A percentile compares a stretch with the other conserved stretches of the same genome.
phyloP scores from a whole-genome alignment of 2,888 invertebrate species.

The Hyalella azteca region DNA sequence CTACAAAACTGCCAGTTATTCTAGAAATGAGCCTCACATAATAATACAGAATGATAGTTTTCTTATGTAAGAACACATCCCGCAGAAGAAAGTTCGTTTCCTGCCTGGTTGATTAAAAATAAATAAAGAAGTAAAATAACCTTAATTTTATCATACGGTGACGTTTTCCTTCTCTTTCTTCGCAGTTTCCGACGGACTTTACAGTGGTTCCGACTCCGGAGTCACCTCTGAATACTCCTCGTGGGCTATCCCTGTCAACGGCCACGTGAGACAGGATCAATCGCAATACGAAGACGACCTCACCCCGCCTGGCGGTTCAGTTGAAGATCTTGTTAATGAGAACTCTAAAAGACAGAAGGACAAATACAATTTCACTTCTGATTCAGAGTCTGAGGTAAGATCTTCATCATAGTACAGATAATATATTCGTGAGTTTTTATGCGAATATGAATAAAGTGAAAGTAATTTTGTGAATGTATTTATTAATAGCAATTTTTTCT shows the following conservation, averaged over 20 bases:
- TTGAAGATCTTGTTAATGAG: constrained; percentile 35
- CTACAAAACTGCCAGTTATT: no score
- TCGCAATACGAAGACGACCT: constrained; percentile 40
- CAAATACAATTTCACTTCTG: constrained; percentile 48
- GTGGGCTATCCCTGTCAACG: constrained; percentile 51
- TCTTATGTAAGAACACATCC: no score
- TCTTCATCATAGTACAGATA: background rate
- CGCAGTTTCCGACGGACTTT: constrained; percentile 52
- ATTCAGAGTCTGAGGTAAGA: constrained; percentile 54
- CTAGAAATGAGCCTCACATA: no score
- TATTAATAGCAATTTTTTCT: background rate
- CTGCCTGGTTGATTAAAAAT: no score
- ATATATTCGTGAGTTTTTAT: no score
- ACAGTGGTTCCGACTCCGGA: constrained; percentile 58
- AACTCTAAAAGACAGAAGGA: constrained; percentile 40
- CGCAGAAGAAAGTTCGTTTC: no score
- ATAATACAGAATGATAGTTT: no score
- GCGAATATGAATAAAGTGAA: no score
- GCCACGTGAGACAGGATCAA: constrained; percentile 33
- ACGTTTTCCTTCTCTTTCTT: no score
- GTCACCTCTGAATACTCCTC: constrained; percentile 58
- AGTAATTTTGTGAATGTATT: background rate
- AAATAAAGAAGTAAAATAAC: no score
- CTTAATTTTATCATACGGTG: no score
- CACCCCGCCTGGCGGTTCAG: constrained; percentile 31